Base-by-base conservation (phyloP, 1,140 invertebrate genomes). In the Scaptomyza hsui region DNA sequence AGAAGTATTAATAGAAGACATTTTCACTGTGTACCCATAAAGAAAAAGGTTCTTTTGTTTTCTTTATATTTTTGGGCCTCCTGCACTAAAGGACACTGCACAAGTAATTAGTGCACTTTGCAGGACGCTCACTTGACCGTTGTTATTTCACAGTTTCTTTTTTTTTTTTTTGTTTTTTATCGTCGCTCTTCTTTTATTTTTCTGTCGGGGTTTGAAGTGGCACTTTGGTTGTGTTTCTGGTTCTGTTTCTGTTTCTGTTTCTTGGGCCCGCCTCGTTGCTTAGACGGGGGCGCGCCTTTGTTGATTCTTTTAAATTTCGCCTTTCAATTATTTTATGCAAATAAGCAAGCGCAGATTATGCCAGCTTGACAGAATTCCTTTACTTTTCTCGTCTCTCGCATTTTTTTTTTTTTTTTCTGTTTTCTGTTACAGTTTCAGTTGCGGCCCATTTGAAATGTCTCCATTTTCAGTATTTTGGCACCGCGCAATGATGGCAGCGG, bases 311-410 rank as follows among this genome's bases (percentile, higher is more conserved):
- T 77, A 86, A 85, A 85, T 86, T 88, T 86, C 82, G 83, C 78
- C 82, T 88, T 88, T 88, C 82, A 88, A 88, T 88, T 88, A 88
- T 88, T 88, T 88, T 88, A 88, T 88, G 82, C 82, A 88, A 88
- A 88, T 88, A 88, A 89, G 83, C 83, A 29, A 29, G 78, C 75
- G 63, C 72, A 88, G 82, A 88, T 88, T 88, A 88, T 89, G 83
- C 82, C 82, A 89, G 83, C 82, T 88, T 88, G 78, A 88, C 82
- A 75, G 75, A 77, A 82, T 85, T 73, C 61, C 39, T 35, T 61
- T 61, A 55, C 52, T n/a, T 18, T 55, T 41, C 12, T 24, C 19
- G n/a, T 24, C 35, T 7, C 16, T 19, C 16, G 4, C 4, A 2
- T 1, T 21, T 21, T 1, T 21, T 21, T 1, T 4, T 21, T 21